These are phyloP conservation scores for Simalia tracyae DNA, from an alignment of 2,797 vertebrate genomes.

Conservation along the genomic window DNA sequence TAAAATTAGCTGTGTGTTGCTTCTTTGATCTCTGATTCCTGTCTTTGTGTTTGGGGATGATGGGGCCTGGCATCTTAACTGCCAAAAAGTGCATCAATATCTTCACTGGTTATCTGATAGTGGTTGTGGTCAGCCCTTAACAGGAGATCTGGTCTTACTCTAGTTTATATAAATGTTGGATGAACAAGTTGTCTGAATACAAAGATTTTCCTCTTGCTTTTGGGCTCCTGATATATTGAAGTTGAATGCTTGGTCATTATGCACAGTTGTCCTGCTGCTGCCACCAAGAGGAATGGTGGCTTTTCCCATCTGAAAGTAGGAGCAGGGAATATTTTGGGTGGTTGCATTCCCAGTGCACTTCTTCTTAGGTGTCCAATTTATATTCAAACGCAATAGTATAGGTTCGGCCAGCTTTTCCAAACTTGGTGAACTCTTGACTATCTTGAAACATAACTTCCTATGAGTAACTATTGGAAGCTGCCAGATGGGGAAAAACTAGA, in stretches of 20 bases:
- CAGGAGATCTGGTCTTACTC: neutral
- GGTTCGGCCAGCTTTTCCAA: too few relatives aligned
- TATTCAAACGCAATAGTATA: neutral
- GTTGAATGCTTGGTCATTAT: neutral
- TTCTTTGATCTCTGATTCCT: neutral
- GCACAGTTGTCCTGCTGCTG: neutral
- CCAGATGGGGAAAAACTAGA: too few relatives aligned
- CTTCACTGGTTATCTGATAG: neutral
- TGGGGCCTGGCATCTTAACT: neutral
- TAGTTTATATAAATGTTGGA: neutral
- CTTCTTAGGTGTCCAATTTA: neutral
- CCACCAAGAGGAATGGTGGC: constrained; percentile 13
- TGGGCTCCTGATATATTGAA: neutral
- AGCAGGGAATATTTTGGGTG: too few relatives aligned
- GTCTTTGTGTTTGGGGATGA: neutral
- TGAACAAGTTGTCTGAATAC: neutral
- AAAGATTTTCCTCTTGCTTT: neutral
- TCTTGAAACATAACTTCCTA: too few relatives aligned
- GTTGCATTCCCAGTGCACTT: neutral
- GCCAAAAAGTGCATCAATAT: neutral
- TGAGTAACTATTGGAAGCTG: too few relatives aligned
- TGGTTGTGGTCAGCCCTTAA: neutral
- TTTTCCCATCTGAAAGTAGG: neutral
- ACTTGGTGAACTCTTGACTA: too few relatives aligned
- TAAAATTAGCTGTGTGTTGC: neutral